These are phyloP conservation scores for Eurystomus glaucurus DNA, from an alignment of 2,797 vertebrate species.

Conservation along the genomic window DNA sequence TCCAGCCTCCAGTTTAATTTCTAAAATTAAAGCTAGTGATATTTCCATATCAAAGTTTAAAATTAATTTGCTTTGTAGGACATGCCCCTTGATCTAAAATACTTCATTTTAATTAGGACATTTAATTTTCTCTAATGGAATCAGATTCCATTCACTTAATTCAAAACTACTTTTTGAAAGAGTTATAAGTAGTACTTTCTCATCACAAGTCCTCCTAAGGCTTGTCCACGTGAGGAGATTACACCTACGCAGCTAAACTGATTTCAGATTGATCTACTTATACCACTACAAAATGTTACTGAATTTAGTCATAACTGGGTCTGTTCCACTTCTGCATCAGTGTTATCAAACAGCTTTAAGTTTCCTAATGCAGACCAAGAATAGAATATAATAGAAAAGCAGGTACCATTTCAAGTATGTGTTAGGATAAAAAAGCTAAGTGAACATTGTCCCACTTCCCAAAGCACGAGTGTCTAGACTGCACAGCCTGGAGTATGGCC, in stretches of 20 bases:
- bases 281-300: neutral
- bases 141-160: conserved; percentile 52
- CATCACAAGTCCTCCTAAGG: conserved; percentile 14
- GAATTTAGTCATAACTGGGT: neutral
- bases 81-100: conserved; percentile 64
- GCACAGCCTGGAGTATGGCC: neutral
- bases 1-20: conserved; percentile 54
- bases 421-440: neutral
- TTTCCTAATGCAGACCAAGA: neutral
- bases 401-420: neutral
- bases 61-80: conserved; percentile 68
- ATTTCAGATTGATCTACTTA: conserved; percentile 31
- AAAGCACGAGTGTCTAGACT: neutral
- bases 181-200: conserved; percentile 22
- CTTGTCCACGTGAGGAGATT: neutral
- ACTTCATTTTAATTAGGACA: conserved; percentile 67
- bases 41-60: conserved; percentile 76
- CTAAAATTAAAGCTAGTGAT: conserved; percentile 61
- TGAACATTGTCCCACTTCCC: neutral
- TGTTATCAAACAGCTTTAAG: neutral
- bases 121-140: conserved; percentile 63
- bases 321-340: neutral
- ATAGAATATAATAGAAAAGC: neutral
- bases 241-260: conserved; percentile 1
- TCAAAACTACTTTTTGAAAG: conserved; percentile 41